Evolutionary conservation across 37 sponge, comb jelly and placozoan genomes (phyloP), one percentile per base, ranked within the genome.

Genomic region (Crambe crambe): DNA sequence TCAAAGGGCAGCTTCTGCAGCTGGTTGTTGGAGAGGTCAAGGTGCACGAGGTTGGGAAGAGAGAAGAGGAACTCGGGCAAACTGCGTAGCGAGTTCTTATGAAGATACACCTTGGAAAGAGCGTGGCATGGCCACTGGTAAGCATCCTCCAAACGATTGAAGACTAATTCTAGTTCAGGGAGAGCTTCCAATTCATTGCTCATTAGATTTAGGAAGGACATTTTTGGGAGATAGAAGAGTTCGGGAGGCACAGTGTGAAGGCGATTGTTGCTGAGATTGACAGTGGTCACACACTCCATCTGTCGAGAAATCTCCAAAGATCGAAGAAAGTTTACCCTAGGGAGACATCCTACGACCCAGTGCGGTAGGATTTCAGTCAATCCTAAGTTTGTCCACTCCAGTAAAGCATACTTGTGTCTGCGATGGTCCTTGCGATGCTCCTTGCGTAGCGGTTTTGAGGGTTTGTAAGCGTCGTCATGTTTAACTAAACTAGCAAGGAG

Each of bases 21-120:
- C 18, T 81, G 54, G 40, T 94, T 94, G 57, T 81, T 36, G 26
- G 81, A 80, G 41, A 85, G 63, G 26, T 94, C 83, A 54, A 90
- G 74, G 29, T 54, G 31, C 25, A 34, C 35, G 22, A 94, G 73
- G 3, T 54, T 56, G 22, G 93, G 95, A 1, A 94, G 62, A 15
- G 74, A 58, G 71, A 94, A 94, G 32, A 94, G 22, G 62, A 77
- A 91, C 27, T 83, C 70, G 0, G 92, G 92, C 0, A 91, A 37
- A 10, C 10, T 5, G 1, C 25, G 21, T 0, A 91, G 70, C 32
- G 34, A 37, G 58, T 91, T 91, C 59, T 75, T 69, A 22, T 26
- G n/a, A 54, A 91, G 76, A 39, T 62, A n/a, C 29, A 91, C 40
- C 10, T 43, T 57, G 0, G 31, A 25, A 29, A 91, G 76, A 44